A percentile compares a stretch with the other conserved stretches of the same genome.
phyloP scores from a whole-genome alignment of 2,797 vertebrate genomes.

The Dicrostonyx torquatus region DNA sequence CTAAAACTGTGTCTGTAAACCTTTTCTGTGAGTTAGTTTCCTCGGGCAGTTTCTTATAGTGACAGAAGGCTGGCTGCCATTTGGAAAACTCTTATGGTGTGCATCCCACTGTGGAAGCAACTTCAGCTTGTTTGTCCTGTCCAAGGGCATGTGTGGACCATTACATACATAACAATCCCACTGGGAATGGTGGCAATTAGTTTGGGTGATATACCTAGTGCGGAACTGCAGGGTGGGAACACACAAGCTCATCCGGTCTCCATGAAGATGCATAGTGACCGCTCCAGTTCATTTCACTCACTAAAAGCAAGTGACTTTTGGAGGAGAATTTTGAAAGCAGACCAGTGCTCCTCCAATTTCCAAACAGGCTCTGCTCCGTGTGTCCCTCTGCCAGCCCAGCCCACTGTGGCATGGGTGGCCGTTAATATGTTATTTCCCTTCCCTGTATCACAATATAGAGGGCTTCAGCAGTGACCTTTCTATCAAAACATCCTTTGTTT shows the following conservation, averaged over 20 bases:
- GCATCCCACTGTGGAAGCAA: slow-evolving; percentile 12
- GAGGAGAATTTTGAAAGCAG: slow-evolving; percentile 20
- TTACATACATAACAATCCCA: slow-evolving; percentile 63
- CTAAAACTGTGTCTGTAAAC: neutral
- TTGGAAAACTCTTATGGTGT: neutral
- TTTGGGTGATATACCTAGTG: slow-evolving; percentile 66
- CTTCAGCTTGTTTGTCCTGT: slow-evolving; percentile 64
- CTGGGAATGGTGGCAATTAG: slow-evolving; percentile 59
- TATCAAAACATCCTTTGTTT: slow-evolving; percentile 94
- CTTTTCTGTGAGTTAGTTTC: neutral
- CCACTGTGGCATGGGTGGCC: slow-evolving; percentile 87
- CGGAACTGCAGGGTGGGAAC: slow-evolving; percentile 46
- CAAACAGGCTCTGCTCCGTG: slow-evolving; percentile 58
- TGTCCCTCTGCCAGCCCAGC: slow-evolving; percentile 84
- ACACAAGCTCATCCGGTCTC: slow-evolving; percentile 33
- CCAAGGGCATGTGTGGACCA: slow-evolving; percentile 58
- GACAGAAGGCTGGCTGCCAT: neutral
- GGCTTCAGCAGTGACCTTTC: slow-evolving; percentile 88
- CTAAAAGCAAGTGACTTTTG: slow-evolving; percentile 76
- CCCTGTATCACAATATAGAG: slow-evolving; percentile 91
- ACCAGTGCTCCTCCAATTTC: neutral
- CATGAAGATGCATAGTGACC: slow-evolving; percentile 29
- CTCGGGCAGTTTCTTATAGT: neutral
- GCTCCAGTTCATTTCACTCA: slow-evolving; percentile 37
- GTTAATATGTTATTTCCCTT: slow-evolving; percentile 91